Base-by-base conservation (phyloP, 2,113 vertebrate species). In the Tauraco erythrolophus region DNA sequence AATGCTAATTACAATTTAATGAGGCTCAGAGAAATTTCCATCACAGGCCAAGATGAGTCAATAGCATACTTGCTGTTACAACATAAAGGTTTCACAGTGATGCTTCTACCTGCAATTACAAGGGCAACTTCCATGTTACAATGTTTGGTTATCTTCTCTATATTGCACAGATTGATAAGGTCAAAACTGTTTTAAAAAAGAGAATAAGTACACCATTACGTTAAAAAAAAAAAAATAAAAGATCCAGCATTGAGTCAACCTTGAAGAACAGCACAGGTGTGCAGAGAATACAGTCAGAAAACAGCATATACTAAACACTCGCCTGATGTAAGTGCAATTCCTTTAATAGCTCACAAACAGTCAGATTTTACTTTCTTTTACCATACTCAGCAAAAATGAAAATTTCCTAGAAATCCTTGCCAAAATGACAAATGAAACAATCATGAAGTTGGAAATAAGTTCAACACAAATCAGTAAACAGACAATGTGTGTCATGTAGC, bases 1-100 rank as follows among this genome's bases (percentile, higher is more conserved):
- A 84, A 61, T 70, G n/a, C 19, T 89, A 97, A 94, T 65, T 94
- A 46, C 24, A 79, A 19, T 70, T 70, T 78, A 89, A 79, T 50
- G 37, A 95, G 33, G 43, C 94, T 96, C 65, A 46, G 37, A 46
- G 39, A 33, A 81, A 57, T 76, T 94, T 92, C 54, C 62, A 68
- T 68, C 76, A 77, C 19, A 69, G 30, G 25, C 45, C 70, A 95
- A 75, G 54, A 83, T 35, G 66, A 95, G 71, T 88, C 84, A 93
- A 61, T 21, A 90, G 48, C 15, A 51, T 5, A 33, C 25, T 60
- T 65, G n/a, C 68, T 91, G 31, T n/a, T 88, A 84, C 33, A 72
- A 10, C 13, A 24, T 11, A 43, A 90, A 39, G 31, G 17, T 72
- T 89, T 69, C 68, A 74, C 30, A 71, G 58, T 6, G 37, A 64